phyloP scores from a whole-genome alignment of 1,140 invertebrate genomes.

The Drosophila baimaii region DNA sequence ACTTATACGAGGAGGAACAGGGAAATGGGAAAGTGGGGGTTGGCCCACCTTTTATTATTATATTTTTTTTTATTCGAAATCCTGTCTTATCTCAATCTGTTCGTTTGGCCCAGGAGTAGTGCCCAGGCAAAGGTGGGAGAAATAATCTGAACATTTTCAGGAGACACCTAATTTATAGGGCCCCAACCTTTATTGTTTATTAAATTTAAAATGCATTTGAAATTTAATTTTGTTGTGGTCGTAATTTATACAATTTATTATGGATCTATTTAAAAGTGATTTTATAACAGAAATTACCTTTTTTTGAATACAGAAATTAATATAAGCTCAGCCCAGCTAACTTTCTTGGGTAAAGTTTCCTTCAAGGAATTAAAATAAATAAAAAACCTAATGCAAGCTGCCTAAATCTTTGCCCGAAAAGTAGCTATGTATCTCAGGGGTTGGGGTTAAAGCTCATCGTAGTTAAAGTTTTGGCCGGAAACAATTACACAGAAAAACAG shows the following conservation, averaged over 20 bases:
- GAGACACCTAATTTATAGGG: not conserved
- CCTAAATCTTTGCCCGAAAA: not conserved
- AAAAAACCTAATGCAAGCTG: not conserved
- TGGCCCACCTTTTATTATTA: not conserved
- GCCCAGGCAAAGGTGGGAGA: not conserved
- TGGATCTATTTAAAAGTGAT: too few relatives aligned
- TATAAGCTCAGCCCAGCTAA: too few relatives aligned
- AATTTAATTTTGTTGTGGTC: not conserved
- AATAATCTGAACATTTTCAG: not conserved
- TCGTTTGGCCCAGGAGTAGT: too few relatives aligned
- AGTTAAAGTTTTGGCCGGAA: constrained; percentile 4
- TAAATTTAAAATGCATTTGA: not conserved
- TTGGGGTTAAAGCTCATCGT: not conserved
- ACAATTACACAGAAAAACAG: constrained; percentile 25
- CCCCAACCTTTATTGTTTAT: not conserved
- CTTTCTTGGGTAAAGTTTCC: too few relatives aligned
- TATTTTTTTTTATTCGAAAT: not conserved
- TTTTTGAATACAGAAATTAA: too few relatives aligned
- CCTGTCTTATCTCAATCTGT: constrained; percentile 34
- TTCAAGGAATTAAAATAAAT: not conserved
- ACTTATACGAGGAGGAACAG: not conserved
- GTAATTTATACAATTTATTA: not conserved
- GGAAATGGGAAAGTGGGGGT: not conserved
- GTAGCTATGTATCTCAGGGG: constrained; percentile 5
- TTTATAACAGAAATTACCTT: too few relatives aligned